Evolutionary conservation across 2,797 vertebrate genomes (phyloP).

Genomic region (Chelon labrosus): DNA sequence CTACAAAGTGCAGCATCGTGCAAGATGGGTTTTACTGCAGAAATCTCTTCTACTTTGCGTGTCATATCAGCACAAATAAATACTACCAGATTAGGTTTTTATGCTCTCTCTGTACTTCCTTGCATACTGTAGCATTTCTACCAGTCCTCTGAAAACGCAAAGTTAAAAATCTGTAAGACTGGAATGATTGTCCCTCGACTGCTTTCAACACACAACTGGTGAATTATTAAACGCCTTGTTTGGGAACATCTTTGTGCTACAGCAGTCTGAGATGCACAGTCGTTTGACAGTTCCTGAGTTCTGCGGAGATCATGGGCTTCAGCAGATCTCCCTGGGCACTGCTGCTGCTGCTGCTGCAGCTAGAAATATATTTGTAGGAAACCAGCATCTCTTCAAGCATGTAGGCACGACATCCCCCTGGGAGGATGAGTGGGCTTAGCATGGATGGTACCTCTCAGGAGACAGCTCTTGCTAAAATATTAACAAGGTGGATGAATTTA

Average conservation of each 20-base stretch:
- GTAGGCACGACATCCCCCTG: slow-evolving; percentile 20
- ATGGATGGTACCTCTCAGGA: slow-evolving; percentile 53
- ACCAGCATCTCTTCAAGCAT: slow-evolving; percentile 27
- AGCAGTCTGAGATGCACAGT: slow-evolving; percentile 14
- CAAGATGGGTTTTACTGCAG: slow-evolving; percentile 63
- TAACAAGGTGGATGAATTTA: slow-evolving; percentile 65
- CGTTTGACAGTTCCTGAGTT: slow-evolving; percentile 31
- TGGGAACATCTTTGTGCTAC: slow-evolving; percentile 36
- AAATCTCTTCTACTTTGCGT: slow-evolving; percentile 25
- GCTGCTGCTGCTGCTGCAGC: slow-evolving; percentile 20
- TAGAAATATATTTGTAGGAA: slow-evolving; percentile 46
- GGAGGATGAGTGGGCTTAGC: slow-evolving; percentile 43
- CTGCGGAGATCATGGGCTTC: slow-evolving; percentile 32
- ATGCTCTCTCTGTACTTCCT: background rate
- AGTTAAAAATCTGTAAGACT: slow-evolving; percentile 1
- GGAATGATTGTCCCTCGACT: slow-evolving; percentile 47
- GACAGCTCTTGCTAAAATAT: slow-evolving; percentile 61
- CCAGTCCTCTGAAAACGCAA: background rate
- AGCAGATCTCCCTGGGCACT: slow-evolving; percentile 31
- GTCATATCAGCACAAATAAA: slow-evolving; percentile 7
- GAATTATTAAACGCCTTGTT: slow-evolving; percentile 35
- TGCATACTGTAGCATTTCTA: background rate
- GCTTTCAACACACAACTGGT: slow-evolving; percentile 18
- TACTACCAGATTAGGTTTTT: background rate
- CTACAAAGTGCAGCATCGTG: slow-evolving; percentile 73